Evolutionary conservation across 92 coral and sea anemone genomes (phyloP).

Genomic region (Porites lobata): DNA sequence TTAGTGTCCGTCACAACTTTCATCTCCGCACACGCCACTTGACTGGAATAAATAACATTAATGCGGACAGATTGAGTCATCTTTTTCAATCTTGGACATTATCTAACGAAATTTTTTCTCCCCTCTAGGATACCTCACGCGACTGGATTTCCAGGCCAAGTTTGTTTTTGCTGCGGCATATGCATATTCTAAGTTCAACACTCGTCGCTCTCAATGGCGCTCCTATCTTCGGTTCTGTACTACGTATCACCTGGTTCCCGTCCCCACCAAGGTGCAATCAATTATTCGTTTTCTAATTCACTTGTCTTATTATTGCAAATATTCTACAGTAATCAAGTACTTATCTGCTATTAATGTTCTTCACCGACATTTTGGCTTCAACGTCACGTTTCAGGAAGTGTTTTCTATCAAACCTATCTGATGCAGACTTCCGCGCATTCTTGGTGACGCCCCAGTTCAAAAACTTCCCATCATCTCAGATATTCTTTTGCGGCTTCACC

Average conservation of each 20-base stretch:
- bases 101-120: background rate
- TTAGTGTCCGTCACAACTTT: background rate
- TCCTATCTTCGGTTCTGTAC: background rate
- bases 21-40: no score
- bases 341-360: background rate
- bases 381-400: background rate
- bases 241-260: background rate
- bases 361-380: background rate
- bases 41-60: background rate
- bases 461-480: background rate
- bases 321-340: background rate
- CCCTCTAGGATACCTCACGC: slow-evolving; percentile 15
- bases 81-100: no score
- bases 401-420: background rate
- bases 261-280: background rate
- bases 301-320: background rate
- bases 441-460: background rate
- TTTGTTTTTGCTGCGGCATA: no score
- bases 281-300: background rate
- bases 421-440: background rate
- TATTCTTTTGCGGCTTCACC: background rate
- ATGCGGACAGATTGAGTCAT: background rate
- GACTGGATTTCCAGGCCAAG: slow-evolving; percentile 9
- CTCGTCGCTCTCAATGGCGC: no score
- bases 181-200: no score